phyloP scores from a whole-genome alignment of 1,140 invertebrate genomes.

The Aethina tumida region DNA sequence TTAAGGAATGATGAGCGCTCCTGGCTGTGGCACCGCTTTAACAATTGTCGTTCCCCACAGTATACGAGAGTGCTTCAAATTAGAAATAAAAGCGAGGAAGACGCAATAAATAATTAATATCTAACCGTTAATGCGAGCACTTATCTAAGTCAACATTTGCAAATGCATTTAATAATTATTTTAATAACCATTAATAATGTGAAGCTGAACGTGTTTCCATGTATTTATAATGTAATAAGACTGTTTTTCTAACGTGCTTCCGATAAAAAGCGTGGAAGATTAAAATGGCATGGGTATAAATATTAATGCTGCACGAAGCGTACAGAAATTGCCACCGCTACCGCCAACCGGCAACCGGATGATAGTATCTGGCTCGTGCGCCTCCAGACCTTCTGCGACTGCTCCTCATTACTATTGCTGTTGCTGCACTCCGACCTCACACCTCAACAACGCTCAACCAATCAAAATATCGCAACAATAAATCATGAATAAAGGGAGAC shows the following conservation, averaged over 20 bases:
- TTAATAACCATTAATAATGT: constrained; percentile 2
- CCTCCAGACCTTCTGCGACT: no score
- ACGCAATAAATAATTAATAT: neutral
- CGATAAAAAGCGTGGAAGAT: constrained; percentile 3
- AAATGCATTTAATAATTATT: neutral
- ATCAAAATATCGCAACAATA: no score
- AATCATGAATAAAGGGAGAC: no score
- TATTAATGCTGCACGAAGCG: constrained; percentile 2
- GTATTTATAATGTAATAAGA: constrained; percentile 4
- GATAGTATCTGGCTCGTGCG: constrained; percentile 3
- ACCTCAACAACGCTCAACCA: no score
- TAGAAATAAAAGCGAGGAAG: neutral
- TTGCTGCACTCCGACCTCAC: no score
- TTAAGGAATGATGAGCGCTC: no score
- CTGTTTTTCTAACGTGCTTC: constrained; percentile 3
- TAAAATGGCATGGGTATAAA: constrained; percentile 1
- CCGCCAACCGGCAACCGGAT: no score
- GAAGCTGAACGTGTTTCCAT: constrained; percentile 1
- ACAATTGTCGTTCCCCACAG: no score
- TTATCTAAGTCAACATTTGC: neutral
- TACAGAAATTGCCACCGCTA: constrained; percentile 1
- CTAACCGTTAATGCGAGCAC: neutral
- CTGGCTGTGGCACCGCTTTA: no score
- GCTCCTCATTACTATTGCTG: no score
- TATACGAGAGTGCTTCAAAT: no score